Base-by-base conservation (phyloP, 2,113 vertebrate genomes). In the Corydoras maculifer region DNA sequence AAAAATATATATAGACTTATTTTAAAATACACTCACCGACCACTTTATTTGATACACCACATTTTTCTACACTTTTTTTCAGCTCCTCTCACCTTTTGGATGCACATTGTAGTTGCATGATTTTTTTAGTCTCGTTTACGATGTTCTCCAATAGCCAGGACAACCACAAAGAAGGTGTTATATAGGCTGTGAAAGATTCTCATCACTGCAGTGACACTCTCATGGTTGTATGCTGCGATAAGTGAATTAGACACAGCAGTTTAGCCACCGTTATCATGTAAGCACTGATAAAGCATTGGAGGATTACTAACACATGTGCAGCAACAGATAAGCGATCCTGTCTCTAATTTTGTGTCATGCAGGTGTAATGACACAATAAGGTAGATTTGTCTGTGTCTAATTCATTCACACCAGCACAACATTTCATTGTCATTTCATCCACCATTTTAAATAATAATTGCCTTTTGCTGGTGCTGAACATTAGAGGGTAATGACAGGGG, bases 381-480 rank as follows among this genome's bases (percentile, higher is more conserved):
- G 54, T 57, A n/a, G 13, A 13, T 57, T 1, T n/a, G 54, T 57
- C 54, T 57, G 54, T 57, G 54, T 57, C 54, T n/a, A 7, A n/a
- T 57, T 7, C 54, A 7, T 3, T n/a, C 54, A 57, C n/a, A 57
- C 54, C 14, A 8, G 13, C 3, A 57, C 54, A 57, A 57, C 14
- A 57, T n/a, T 2, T 57, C 54, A 57, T 12, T 57, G 14, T 57
- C 54, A 57, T 14, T 57, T 57, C 12, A 57, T 12, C 54, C 54
- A 57, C 54, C 54, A 57, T n/a, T n/a, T 43, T n/a, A 57, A 57
- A 57, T 57, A 57, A n/a, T 57, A 57, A 13, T 14, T n/a, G 54
- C 12, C n/a, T n/a, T 57, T 13, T 14, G 14, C 12, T 57, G 54
- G 54, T 57, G 11, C 57, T 57, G 14, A n/a, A 10, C 11, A 55